These are phyloP conservation scores for Ceratoteleas bidentatus DNA, from an alignment of 1,140 invertebrate species.

Conservation along the genomic window DNA sequence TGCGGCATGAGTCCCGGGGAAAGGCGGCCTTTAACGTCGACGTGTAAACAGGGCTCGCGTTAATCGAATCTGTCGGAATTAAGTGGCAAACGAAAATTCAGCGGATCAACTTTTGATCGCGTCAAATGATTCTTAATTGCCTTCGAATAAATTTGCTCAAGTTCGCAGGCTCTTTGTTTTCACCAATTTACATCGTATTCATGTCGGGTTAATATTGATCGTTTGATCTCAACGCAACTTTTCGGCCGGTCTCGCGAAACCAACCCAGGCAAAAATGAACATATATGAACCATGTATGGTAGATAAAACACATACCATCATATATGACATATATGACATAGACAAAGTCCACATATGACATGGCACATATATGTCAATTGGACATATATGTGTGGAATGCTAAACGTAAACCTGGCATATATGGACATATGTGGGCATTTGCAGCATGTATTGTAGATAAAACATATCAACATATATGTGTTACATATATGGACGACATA, in stretches of 20 bases:
- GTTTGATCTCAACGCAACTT: constrained; percentile 2
- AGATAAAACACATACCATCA: no score
- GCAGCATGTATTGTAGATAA: no score
- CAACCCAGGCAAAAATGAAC: background rate
- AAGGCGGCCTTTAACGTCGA: constrained; percentile 20
- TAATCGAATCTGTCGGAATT: constrained; percentile 31
- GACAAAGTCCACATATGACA: no score
- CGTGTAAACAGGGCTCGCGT: constrained; percentile 20
- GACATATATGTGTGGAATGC: no score
- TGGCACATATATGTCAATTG: no score
- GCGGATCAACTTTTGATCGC: constrained; percentile 36
- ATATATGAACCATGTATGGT: no score
- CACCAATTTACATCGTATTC: constrained; percentile 33
- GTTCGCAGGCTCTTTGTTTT: constrained; percentile 16
- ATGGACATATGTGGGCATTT: no score
- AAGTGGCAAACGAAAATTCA: constrained; percentile 16
- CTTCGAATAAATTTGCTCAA: constrained; percentile 36
- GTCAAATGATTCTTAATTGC: constrained; percentile 37
- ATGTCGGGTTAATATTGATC: constrained; percentile 33
- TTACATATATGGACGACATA: no score
- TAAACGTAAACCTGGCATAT: no score
- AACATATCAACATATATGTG: no score
- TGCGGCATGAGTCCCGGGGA: background rate
- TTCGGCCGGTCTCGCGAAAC: background rate
- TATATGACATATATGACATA: no score